Evolutionary conservation across 2,113 vertebrate species (phyloP).

Genomic region (Rhipidura dahli): DNA sequence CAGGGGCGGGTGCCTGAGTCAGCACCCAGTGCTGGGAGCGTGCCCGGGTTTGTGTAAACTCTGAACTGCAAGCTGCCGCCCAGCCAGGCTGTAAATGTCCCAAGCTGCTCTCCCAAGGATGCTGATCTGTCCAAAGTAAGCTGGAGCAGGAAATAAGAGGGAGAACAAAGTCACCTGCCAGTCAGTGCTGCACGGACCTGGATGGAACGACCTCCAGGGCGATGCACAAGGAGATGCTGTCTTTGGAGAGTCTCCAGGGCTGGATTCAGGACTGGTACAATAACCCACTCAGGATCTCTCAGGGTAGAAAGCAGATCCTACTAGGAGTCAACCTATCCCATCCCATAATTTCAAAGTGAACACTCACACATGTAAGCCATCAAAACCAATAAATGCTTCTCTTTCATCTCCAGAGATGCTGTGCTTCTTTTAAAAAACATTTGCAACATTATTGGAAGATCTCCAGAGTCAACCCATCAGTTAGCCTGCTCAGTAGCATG

Average conservation of each 20-base stretch:
- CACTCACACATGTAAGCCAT: background rate
- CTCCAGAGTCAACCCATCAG: background rate
- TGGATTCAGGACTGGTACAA: background rate
- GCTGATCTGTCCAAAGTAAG: background rate
- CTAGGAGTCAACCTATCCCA: background rate
- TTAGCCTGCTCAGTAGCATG: background rate
- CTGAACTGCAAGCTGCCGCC: background rate
- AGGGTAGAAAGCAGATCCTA: background rate
- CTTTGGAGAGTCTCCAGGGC: background rate
- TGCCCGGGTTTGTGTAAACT: background rate
- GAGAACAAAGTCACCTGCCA: background rate
- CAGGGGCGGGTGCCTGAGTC: background rate
- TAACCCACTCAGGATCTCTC: background rate
- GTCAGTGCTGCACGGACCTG: rapidly evolving
- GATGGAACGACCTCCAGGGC: rapidly evolving
- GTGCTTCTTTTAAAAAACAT: background rate
- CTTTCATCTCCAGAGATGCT: background rate
- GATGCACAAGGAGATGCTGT: rapidly evolving
- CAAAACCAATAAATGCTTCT: background rate
- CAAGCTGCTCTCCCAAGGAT: background rate
- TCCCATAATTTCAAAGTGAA: background rate
- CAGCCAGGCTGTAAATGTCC: background rate
- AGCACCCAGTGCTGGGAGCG: background rate
- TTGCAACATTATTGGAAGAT: background rate
- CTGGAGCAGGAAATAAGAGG: background rate